Evolutionary conservation across 2,113 vertebrate species (phyloP).

Genomic region (Emydocephalus ijimae): DNA sequence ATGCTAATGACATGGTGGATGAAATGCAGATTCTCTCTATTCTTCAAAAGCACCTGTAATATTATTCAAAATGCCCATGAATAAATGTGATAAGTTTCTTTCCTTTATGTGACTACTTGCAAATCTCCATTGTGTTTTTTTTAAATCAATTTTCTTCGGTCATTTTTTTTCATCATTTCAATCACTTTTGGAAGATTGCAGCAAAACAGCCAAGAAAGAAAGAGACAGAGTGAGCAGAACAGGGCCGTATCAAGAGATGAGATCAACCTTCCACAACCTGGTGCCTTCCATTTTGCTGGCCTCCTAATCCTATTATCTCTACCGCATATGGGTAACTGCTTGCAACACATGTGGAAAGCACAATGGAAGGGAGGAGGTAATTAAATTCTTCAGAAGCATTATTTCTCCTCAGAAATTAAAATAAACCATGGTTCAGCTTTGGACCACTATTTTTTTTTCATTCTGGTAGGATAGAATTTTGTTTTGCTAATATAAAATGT

Average conservation of each 20-base stretch:
- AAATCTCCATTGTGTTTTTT: neutral
- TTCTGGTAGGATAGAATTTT: neutral
- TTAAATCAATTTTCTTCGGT: neutral
- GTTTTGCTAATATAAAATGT: neutral
- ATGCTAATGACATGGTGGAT: neutral
- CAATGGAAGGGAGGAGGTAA: neutral
- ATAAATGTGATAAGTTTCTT: neutral
- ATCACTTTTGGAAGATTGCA: neutral
- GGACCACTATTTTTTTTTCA: neutral
- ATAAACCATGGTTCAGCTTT: neutral
- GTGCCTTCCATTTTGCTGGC: neutral
- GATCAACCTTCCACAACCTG: neutral
- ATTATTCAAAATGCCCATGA: neutral
- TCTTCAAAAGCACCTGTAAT: neutral
- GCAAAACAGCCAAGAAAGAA: neutral
- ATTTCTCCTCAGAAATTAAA: slow-evolving; percentile 1
- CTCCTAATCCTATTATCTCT: neutral
- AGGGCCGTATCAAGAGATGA: neutral
- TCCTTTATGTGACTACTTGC: neutral
- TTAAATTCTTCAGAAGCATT: neutral
- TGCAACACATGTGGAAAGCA: neutral
- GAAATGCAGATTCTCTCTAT: neutral
- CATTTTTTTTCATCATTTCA: neutral
- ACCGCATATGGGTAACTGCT: neutral
- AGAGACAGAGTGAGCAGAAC: neutral